A percentile compares a stretch with the other conserved stretches of the same genome.
Evolutionary conservation across 1,140 invertebrate genomes (phyloP).

Genomic region (Nasonia giraulti): DNA sequence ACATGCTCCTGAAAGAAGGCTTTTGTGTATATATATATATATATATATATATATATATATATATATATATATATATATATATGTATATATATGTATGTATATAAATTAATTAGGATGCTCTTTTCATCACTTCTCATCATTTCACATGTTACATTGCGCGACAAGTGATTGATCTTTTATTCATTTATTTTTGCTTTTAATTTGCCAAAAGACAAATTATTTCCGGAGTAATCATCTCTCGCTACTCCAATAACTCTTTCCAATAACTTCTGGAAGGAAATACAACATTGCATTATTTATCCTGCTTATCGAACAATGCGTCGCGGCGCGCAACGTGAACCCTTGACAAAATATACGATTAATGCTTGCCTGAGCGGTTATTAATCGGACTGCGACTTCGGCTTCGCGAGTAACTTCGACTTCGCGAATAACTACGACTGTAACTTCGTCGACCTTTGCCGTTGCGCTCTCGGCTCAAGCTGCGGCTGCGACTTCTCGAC

Average conservation of each 20-base stretch:
- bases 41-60: neutral
- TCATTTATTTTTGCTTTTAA: slow-evolving; percentile 6
- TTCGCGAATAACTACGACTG: slow-evolving; percentile 71
- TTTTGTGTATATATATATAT: neutral
- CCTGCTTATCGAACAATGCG: slow-evolving; percentile 25
- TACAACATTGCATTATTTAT: slow-evolving; percentile 47
- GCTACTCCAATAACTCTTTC: slow-evolving; percentile 72
- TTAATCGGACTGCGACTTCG: slow-evolving; percentile 49
- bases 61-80: neutral
- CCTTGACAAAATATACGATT: slow-evolving; percentile 41
- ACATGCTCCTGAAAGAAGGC: neutral
- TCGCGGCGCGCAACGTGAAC: slow-evolving; percentile 37
- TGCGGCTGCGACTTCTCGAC: slow-evolving; percentile 70
- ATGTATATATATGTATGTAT: neutral
- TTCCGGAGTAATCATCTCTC: slow-evolving; percentile 67
- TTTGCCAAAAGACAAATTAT: slow-evolving; percentile 30
- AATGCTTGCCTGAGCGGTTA: slow-evolving; percentile 52
- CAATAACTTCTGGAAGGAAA: slow-evolving; percentile 69
- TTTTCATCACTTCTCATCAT: slow-evolving; percentile 32
- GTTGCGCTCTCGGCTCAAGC: slow-evolving; percentile 70
- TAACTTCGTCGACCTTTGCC: slow-evolving; percentile 68
- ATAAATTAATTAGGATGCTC: slow-evolving; percentile 34
- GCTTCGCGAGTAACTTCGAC: slow-evolving; percentile 63
- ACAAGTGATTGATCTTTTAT: slow-evolving; percentile 33
- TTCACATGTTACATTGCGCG: slow-evolving; percentile 31